These are phyloP conservation scores for Sorex maritimensis DNA, from an alignment of 2,797 vertebrate genomes.

Conservation along the genomic window DNA sequence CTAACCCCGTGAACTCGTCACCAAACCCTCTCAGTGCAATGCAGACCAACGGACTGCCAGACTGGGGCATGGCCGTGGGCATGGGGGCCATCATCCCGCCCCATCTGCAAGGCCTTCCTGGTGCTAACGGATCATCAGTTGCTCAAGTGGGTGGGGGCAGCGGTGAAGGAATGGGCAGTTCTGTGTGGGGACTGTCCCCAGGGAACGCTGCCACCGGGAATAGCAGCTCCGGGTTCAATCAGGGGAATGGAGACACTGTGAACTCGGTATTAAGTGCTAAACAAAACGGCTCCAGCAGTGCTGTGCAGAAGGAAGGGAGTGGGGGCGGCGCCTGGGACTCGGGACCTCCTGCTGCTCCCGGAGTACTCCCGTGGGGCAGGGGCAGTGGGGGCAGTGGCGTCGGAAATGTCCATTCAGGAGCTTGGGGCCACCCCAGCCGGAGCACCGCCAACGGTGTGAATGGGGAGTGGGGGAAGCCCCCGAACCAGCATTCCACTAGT, in stretches of 20 bases:
- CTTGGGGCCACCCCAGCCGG: constrained; percentile 92
- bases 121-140: constrained; percentile 92
- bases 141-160: constrained; percentile 92
- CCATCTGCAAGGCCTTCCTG: constrained; percentile 94
- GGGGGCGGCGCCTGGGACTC: constrained; percentile 93
- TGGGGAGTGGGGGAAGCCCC: constrained; percentile 93
- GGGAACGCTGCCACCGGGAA: constrained; percentile 91
- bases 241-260: constrained; percentile 94
- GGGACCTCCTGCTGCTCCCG: constrained; percentile 91
- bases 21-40: constrained; percentile 93
- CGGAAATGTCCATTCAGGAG: constrained; percentile 90
- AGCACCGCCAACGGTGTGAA: constrained; percentile 90
- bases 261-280: constrained; percentile 93
- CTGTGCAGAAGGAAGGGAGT: constrained; percentile 91
- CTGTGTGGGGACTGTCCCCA: constrained; percentile 93
- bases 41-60: constrained; percentile 94
- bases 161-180: constrained; percentile 91
- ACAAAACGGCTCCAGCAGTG: constrained; percentile 92
- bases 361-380: constrained; percentile 92
- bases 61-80: constrained; percentile 95
- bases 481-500: constrained; percentile 92
- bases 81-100: constrained; percentile 94
- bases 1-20: constrained; percentile 94
- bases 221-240: constrained; percentile 92
- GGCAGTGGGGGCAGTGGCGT: constrained; percentile 84